Conservation (phyloP, 2,888 invertebrate species). For the Caenorhabditis sinica region DNA sequence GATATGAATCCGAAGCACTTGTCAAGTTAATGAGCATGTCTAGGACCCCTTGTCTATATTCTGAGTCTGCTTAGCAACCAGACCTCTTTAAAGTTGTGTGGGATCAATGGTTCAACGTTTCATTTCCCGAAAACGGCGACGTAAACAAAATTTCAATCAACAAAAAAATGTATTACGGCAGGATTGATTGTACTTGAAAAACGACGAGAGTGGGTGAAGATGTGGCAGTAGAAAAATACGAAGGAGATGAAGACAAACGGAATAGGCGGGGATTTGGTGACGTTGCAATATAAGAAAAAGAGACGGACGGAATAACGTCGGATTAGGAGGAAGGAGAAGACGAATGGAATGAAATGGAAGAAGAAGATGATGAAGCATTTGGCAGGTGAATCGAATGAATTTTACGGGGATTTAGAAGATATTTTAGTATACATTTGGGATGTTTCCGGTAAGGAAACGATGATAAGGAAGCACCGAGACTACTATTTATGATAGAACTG, state of each 20-base stretch:
- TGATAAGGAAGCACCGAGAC: not conserved
- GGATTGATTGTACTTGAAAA: constrained; percentile 32
- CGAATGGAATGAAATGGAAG: constrained; percentile 6
- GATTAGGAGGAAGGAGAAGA: constrained; percentile 20
- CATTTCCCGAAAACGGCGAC: not conserved
- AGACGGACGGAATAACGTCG: constrained; percentile 1
- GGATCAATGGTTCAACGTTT: too few relatives aligned
- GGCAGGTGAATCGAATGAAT: not conserved
- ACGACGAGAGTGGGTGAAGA: not conserved
- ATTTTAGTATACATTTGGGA: too few relatives aligned
- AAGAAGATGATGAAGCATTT: constrained; percentile 6
- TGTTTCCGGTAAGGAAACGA: too few relatives aligned
- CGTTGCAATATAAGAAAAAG: constrained; percentile 26
- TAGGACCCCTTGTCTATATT: too few relatives aligned
- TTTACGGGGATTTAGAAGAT: not conserved
- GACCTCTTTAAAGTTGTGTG: too few relatives aligned
- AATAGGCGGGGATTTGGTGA: constrained; percentile 15
- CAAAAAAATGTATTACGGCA: not conserved
- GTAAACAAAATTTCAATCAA: not conserved
- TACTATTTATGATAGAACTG: too few relatives aligned
- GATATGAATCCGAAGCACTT: too few relatives aligned
- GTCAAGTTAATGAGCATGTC: too few relatives aligned
- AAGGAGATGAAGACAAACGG: not conserved
- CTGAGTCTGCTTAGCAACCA: too few relatives aligned
- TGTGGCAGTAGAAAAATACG: too few relatives aligned